Evolutionary conservation across 2,113 vertebrate genomes (phyloP), one percentile per base, ranked within the genome.

Genomic region (Gymnocephalus cernua): DNA sequence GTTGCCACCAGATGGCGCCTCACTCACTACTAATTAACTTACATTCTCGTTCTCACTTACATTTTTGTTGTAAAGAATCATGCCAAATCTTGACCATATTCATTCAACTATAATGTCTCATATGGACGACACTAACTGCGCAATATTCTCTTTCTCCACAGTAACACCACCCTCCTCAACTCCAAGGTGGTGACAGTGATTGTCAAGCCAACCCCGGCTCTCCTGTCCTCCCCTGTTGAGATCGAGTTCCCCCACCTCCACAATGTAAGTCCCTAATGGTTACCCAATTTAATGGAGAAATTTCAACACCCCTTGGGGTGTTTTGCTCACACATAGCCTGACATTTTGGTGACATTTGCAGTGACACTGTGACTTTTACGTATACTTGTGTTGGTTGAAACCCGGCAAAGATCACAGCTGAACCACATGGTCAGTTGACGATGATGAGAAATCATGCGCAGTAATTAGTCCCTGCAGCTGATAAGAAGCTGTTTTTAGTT

Each of bases 211-310:
- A 94, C 94, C 3, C 96, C 97, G 0, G 92, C 93, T 1, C 95
- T 97, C 6, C 87, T 98, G 62, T 94, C 97, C 16, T 94, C 96
- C 1, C 97, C 98, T 0, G 67, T 99, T 72, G 97, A 99, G 91
- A 97, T 99, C 0, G 97, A 99, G 80, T 99, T 99, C 84, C 97
- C 98, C 73, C 98, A 99, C 84, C 94, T 99, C 74, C 95, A 97
- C 88, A 99, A 99, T 0, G 98, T 99, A 94, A 98, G 98, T 96
- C 54, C 35, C 70, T 77, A 80, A 80, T 78, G 62, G 41, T 86
- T 71, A 53, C 51, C 29, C 69, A 70, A 48, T 69, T 68, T 77
- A 72, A 86, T 76, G 54, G 48, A 82, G 88, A 82, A 82, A 79
- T 38, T 76, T n/a, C 79, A 65, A 7, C 64, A 54, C 44, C 61